A percentile compares a stretch with the other conserved stretches of the same genome.
Conservation (phyloP, 2,113 vertebrate species). For the Lophochroa leadbeateri region DNA sequence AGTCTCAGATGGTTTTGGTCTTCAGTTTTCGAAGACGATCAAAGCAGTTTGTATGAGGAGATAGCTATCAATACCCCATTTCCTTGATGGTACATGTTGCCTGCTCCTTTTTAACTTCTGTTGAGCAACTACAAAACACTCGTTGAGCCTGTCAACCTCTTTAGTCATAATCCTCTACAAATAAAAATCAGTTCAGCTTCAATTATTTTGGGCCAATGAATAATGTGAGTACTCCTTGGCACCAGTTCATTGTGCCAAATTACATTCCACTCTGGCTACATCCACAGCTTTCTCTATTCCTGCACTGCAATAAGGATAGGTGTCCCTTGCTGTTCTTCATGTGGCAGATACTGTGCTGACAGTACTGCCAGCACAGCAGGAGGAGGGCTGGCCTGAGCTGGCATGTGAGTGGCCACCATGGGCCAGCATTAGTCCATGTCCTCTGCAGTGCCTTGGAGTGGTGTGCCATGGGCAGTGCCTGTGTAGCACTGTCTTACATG, state of each 20-base stretch:
- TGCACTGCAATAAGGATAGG: neutral
- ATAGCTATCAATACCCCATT: neutral
- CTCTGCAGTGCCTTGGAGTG: neutral
- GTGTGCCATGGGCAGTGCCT: rapidly evolving
- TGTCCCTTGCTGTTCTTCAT: neutral
- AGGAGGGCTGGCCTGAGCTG: neutral
- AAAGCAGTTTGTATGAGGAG: neutral
- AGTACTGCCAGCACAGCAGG: rapidly evolving
- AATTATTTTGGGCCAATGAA: neutral
- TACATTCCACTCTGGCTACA: neutral
- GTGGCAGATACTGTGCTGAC: neutral
- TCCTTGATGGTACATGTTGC: neutral
- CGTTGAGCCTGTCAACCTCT: neutral
- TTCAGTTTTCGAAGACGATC: neutral
- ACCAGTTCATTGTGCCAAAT: neutral
- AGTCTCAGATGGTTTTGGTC: neutral
- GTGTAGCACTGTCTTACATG: neutral
- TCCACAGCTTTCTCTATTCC: neutral
- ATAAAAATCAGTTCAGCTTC: neutral
- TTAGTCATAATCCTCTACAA: neutral
- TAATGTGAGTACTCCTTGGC: neutral
- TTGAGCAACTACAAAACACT: neutral
- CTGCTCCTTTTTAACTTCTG: neutral
- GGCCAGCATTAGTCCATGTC: rapidly evolving
- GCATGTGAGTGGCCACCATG: rapidly evolving